A percentile compares a stretch with the other conserved stretches of the same genome.
These are phyloP conservation scores for Hyposoter didymator DNA, from an alignment of 2,888 invertebrate genomes.

Conservation along the genomic window DNA sequence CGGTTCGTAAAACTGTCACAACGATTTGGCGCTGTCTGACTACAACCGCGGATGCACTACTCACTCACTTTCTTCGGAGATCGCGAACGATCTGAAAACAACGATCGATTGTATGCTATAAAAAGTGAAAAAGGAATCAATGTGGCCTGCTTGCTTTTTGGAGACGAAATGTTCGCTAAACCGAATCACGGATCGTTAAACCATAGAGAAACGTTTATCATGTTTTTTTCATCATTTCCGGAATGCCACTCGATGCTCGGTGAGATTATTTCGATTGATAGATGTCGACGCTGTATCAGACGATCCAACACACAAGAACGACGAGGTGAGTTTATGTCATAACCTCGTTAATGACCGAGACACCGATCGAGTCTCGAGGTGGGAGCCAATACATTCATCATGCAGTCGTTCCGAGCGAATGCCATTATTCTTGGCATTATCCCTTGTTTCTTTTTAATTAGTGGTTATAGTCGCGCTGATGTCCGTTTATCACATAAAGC, in stretches of 20 bases:
- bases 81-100: neutral
- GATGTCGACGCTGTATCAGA: slow-evolving; percentile 13
- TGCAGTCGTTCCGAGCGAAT: slow-evolving; percentile 16
- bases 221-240: neutral
- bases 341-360: slow-evolving; percentile 64
- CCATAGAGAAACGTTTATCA: neutral
- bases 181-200: neutral
- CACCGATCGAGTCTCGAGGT: slow-evolving; percentile 49
- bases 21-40: slow-evolving; percentile 15
- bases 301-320: neutral
- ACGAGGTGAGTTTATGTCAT: slow-evolving; percentile 33
- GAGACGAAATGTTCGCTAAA: neutral
- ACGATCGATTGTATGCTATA: neutral
- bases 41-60: slow-evolving; percentile 28
- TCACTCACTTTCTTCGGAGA: neutral
- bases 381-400: neutral
- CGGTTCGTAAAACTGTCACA: neutral
- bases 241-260: neutral
- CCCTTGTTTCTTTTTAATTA: slow-evolving; percentile 40
- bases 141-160: neutral
- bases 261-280: neutral
- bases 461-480: slow-evolving; percentile 10
- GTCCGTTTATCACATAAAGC: slow-evolving; percentile 27
- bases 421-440: slow-evolving; percentile 43
- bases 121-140: neutral